Percentiles rank a stretch among this genome's conserved stretches.
Evolutionary conservation across 2,888 invertebrate species (phyloP).

Genomic region (Xylophagus ater): DNA sequence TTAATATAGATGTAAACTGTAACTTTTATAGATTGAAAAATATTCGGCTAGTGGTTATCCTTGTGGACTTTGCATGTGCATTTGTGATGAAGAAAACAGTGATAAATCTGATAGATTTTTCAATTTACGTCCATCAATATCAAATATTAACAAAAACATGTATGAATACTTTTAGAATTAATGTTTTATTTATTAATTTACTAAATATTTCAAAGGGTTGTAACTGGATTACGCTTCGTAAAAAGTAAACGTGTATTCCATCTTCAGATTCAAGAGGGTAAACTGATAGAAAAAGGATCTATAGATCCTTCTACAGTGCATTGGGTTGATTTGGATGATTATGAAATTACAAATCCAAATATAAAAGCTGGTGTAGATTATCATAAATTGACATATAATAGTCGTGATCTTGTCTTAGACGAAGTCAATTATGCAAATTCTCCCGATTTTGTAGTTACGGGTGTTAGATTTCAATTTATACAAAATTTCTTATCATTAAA

Average conservation of each 20-base stretch:
- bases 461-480: slow-evolving; percentile 55
- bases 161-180: slow-evolving; percentile 30
- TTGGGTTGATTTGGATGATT: slow-evolving; percentile 54
- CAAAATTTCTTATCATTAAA: slow-evolving; percentile 72
- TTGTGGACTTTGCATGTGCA: slow-evolving; percentile 76
- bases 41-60: no score
- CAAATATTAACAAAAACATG: slow-evolving; percentile 47
- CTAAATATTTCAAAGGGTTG: slow-evolving; percentile 46
- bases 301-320: slow-evolving; percentile 44
- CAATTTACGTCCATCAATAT: slow-evolving; percentile 50
- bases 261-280: no score
- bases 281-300: slow-evolving; percentile 47
- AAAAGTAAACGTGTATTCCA: no score
- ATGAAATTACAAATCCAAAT: slow-evolving; percentile 37
- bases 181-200: no score
- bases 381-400: slow-evolving; percentile 58
- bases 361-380: slow-evolving; percentile 53
- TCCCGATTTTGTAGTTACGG: slow-evolving; percentile 50
- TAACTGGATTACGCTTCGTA: slow-evolving; percentile 57
- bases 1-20: no score
- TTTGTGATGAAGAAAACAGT: slow-evolving; percentile 68
- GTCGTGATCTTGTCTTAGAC: slow-evolving; percentile 61
- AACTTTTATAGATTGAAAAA: no score
- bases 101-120: slow-evolving; percentile 54
- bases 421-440: no score